Base-by-base conservation (phyloP, 2,888 invertebrate genomes). In the Cryptops parisi region DNA sequence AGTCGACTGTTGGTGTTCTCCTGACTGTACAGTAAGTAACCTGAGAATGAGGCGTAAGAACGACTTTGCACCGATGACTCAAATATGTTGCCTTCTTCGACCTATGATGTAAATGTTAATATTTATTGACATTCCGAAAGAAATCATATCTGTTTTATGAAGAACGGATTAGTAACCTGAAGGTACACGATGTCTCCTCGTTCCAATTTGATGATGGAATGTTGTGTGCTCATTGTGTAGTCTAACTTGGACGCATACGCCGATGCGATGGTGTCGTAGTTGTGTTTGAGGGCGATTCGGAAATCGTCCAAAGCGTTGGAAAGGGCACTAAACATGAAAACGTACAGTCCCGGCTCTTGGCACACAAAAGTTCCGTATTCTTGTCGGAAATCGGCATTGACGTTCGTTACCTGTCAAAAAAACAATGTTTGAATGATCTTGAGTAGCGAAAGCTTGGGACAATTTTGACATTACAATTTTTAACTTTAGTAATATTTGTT, bases 321-420 rank as follows among this genome's bases (percentile, higher is more conserved):
- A 2, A 56, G 47, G 3, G 56, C 54, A 15, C 52, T 40, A 15
- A 56, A 23, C 9, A 54, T 44, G 44, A 56, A 56, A 9, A 52
- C 24, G 40, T 56, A 56, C 12, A 53, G 39, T 44, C 56, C 56
- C 3, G 27, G 47, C n/a, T 38, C 21, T 27, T 52, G 47, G 25
- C 52, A 52, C 17, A 55, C 49, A 23, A 56, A 56, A 15, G 53
- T 56, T 12, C 56, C 56, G 43, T 52, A 56, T 19, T 56, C 56
- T 3, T 24, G 44, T n/a, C 57, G 27, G 26, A 56, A 44, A 41
- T 49, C 46, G 12, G 54, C 53, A 47, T 53, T 56, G 6, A 56
- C 56, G 27, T 54, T 52, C 3, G 56, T 52, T 21, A 56, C 38
- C 56, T 56, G 41, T 12, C 46, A 24, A 49, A 1, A 49, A 39